Base-by-base conservation (phyloP, 1,140 invertebrate genomes). In the Cherax quadricarinatus region DNA sequence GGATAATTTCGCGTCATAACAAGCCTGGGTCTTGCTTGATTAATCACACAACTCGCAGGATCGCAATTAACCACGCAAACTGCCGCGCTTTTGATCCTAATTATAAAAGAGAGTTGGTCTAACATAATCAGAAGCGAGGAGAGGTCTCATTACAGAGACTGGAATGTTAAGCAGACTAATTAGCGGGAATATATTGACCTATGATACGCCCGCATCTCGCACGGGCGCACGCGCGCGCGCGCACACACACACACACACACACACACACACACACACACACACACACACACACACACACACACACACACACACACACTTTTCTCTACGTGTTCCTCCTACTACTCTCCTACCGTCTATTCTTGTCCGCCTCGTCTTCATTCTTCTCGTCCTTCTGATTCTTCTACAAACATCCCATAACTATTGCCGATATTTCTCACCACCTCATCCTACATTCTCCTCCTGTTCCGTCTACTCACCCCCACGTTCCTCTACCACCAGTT, bases 241-340 rank as follows among this genome's bases (percentile, higher is more conserved):
- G 18, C 73, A 75, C 78, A 80, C 78, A 80, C 78, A 80, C 78
- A 80, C 78, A 80, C 78, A 80, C 18, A 41, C 78, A 80, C 78
- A 80, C 78, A 80, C 78, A 80, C 78, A 80, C 78, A 80, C 21
- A 41, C 78, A 80, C 30, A 80, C 78, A 80, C 18, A 21, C 78
- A 80, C 78, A 41, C 78, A 80, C 78, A 41, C 78, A 80, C 78
- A 41, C 21, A 41, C 78, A 80, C 78, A 80, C 30, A 80, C 78
- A 80, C 78, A 80, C 53, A 57, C 53, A 57, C 53, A 57, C 53
- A 57, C 53, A 57, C 53, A 57, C 53, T 6, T n/a, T n/a, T n/a
- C n/a, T n/a, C n/a, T n/a, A n/a, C n/a, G 18, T 66, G 62, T 16
- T 16, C 10, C 18, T 66, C 4, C 16, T 18, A 5, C 18, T 66